Percentiles rank a stretch among this genome's conserved stretches.
phyloP scores from a whole-genome alignment of 2,888 invertebrate genomes.

The Ormyrus labotus region DNA sequence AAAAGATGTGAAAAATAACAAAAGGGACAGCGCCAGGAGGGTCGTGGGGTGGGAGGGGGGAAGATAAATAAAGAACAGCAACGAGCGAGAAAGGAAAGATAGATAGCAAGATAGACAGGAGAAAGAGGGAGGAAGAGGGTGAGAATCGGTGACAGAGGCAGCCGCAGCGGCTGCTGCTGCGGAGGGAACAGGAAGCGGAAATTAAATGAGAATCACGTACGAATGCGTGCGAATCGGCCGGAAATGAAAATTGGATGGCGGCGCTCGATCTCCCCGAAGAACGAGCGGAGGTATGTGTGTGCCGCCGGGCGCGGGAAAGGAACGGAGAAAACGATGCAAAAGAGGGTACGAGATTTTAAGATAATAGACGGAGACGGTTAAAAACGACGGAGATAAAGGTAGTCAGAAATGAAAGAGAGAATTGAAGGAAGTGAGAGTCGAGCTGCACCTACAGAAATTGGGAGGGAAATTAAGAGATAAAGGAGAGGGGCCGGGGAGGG shows the following conservation, averaged over 20 bases:
- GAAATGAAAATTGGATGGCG: conserved; percentile 64
- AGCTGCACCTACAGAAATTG: neutral
- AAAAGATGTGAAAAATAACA: conserved; percentile 24
- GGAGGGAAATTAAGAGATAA: neutral
- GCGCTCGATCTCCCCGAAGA: neutral
- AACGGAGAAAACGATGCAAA: conserved; percentile 6
- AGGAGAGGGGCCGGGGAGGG: neutral
- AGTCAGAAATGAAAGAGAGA: conserved; percentile 26
- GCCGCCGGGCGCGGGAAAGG: neutral
- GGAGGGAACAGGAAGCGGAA: conserved; percentile 61
- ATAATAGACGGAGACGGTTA: conserved; percentile 21
- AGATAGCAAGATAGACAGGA: neutral
- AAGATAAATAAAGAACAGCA: conserved; percentile 46
- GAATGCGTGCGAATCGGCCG: conserved; percentile 58
- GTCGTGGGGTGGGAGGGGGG: neutral
- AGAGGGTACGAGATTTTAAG: conserved; percentile 27
- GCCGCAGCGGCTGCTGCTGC: conserved; percentile 18
- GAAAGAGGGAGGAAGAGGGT: neutral
- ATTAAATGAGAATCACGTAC: conserved; percentile 64
- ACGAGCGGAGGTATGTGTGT: conserved; percentile 13
- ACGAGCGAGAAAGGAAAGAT: neutral
- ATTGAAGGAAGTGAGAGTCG: conserved; percentile 9
- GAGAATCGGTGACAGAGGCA: conserved; percentile 34
- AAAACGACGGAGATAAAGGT: conserved; percentile 17
- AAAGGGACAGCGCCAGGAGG: conserved; percentile 1